A percentile compares a stretch with the other conserved stretches of the same genome.
Evolutionary conservation across 1,140 invertebrate genomes (phyloP).

Genomic region (Meloidogyne chitwoodi): DNA sequence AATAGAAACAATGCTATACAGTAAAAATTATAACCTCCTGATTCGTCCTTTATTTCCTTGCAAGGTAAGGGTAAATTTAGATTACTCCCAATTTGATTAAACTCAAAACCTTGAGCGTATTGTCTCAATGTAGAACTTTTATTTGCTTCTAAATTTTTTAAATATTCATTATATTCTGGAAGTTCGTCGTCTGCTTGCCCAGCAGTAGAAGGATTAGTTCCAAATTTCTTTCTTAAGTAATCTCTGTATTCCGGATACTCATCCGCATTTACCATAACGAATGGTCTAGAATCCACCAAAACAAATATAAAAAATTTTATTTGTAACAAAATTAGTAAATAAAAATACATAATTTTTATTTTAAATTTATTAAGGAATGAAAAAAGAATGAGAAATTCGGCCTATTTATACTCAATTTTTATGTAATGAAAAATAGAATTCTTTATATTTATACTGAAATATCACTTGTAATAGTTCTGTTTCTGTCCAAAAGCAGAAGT

Average conservation of each 20-base stretch:
- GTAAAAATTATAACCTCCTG: background rate
- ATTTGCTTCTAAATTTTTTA: background rate
- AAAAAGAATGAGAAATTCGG: background rate
- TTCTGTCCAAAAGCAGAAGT: slow-evolving; percentile 7
- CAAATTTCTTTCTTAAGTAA: background rate
- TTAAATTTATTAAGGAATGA: background rate
- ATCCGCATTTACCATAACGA: background rate
- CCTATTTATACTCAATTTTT: slow-evolving; percentile 12
- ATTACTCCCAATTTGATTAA: background rate
- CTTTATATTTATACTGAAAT: slow-evolving; percentile 13
- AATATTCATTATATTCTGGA: background rate
- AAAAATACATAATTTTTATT: background rate
- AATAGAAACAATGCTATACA: background rate
- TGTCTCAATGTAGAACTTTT: background rate
- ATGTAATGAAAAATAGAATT: too few relatives aligned
- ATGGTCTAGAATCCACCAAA: background rate
- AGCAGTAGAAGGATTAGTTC: background rate
- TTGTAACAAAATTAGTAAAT: background rate
- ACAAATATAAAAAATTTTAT: background rate
- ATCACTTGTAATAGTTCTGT: background rate
- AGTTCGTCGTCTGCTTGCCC: background rate
- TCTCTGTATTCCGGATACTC: background rate
- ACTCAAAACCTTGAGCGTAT: background rate
- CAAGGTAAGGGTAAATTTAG: background rate
- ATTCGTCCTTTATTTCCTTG: background rate